Evolutionary conservation across 2,888 invertebrate genomes (phyloP), one percentile per base, ranked within the genome.

Genomic region (Epirrhoe tristata): DNA sequence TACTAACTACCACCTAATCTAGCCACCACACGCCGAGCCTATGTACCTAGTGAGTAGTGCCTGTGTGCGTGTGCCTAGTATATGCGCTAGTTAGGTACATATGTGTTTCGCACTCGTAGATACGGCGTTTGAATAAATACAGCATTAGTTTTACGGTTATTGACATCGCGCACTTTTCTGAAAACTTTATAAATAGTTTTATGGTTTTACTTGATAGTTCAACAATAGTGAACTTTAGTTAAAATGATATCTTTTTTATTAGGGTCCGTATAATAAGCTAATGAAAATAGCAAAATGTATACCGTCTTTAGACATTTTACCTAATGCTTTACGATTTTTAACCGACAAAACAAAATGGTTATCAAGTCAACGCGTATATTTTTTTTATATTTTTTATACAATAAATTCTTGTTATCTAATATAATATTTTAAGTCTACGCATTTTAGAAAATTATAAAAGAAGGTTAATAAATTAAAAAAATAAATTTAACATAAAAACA

Each of bases 111-210:
- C 50, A 53, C 48, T 57, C 52, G 46, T 60, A 59, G 51, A 17
- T 61, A 64, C 58, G 48, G 31, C 36, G 66, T 63, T 62, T 57
- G 58, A 58, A 50, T 63, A 62, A 53, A 58, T 56, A 59, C 55
- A 63, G 56, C 55, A 70, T 64, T 67, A 59, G 69, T 74, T 73
- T 75, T 63, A 61, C 67, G 78, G 79, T 74, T 78, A 74, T 77
- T 80, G 78, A 81, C 81, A 75, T 68, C 67, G 69, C 66, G 70
- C 71, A 67, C 71, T 72, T 63, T 64, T 67, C 62, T 17, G 57
- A 60, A 61, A 66, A 70, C 2, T 51, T 36, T 43, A 48, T 50
- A 51, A 62, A 62, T 58, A 66, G 32, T 46, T 60, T 65, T 24
- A 43, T 57, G 16, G 8, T 46, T 52, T 62, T 39, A 46, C 55